phyloP scores from a whole-genome alignment of 92 coral and sea anemone species.

The Pocillopora grandis region DNA sequence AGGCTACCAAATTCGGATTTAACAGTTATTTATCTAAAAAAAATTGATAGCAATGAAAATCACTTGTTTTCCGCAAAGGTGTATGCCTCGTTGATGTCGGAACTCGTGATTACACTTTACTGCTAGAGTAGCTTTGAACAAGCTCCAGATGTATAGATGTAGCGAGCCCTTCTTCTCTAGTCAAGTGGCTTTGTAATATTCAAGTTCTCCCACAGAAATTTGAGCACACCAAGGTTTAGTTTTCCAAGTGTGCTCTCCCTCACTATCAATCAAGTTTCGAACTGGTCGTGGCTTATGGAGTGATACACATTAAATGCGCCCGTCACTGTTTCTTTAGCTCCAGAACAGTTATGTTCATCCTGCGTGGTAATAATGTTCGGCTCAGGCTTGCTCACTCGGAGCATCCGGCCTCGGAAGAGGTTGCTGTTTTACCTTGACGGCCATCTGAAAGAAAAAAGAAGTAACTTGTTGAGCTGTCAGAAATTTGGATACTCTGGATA shows the following conservation, averaged over 20 bases:
- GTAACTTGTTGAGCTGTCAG: conserved; percentile 51
- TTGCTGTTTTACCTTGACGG: conserved; percentile 45
- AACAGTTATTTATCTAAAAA: too few relatives aligned
- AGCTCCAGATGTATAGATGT: conserved; percentile 38
- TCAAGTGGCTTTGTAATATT: conserved; percentile 33
- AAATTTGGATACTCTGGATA: too few relatives aligned
- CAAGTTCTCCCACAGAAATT: conserved; percentile 35
- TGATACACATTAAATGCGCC: conserved; percentile 34
- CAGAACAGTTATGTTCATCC: conserved; percentile 30
- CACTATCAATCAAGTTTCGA: conserved; percentile 26
- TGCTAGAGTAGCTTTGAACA: conserved; percentile 5
- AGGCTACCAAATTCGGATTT: too few relatives aligned
- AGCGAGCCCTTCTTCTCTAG: conserved; percentile 35
- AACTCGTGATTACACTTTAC: too few relatives aligned
- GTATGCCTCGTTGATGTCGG: too few relatives aligned
- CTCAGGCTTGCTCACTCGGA: neutral
- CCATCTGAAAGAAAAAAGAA: conserved; percentile 56
- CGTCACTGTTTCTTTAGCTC: conserved; percentile 27
- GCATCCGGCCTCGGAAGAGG: conserved; percentile 3
- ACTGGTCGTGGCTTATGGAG: conserved; percentile 44
- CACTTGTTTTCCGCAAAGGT: too few relatives aligned
- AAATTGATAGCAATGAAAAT: too few relatives aligned
- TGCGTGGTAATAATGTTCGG: conserved; percentile 36
- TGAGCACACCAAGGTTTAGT: conserved; percentile 22
- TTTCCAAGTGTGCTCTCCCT: conserved; percentile 17